Evolutionary conservation across 2,797 vertebrate species (phyloP).

Genomic region (Pogoniulus pusillus): DNA sequence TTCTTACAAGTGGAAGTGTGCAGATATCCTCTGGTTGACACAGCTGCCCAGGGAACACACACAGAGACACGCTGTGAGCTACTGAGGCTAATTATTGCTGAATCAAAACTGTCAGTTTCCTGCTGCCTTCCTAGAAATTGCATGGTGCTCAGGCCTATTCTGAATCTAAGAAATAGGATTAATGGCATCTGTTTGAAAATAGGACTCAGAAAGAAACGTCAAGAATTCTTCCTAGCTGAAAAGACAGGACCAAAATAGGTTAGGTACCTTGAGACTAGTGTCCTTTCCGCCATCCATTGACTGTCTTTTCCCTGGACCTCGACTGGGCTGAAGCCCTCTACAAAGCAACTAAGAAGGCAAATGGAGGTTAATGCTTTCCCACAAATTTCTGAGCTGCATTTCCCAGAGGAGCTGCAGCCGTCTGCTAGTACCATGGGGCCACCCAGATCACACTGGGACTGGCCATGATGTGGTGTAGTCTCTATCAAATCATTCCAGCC

Average conservation of each 20-base stretch:
- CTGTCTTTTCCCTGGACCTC: background rate
- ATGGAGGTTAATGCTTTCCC: background rate
- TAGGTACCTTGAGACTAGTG: background rate
- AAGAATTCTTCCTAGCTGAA: background rate
- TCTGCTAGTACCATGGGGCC: background rate
- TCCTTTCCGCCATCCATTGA: background rate
- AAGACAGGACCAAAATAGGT: background rate
- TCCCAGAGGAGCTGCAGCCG: background rate
- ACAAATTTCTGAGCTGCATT: background rate
- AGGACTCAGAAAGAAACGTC: background rate
- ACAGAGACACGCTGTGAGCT: background rate
- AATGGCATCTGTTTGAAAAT: background rate
- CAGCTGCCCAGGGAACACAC: slow-evolving; percentile 3
- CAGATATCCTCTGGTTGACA: background rate
- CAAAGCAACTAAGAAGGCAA: background rate
- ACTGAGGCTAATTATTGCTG: background rate
- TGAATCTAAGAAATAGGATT: background rate
- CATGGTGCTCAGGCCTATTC: background rate
- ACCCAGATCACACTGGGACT: background rate
- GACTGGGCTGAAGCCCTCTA: background rate
- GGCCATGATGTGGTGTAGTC: background rate
- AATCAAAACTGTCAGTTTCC: background rate
- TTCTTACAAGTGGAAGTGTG: background rate
- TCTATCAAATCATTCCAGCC: background rate
- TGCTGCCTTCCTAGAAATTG: background rate